Evolutionary conservation across 2,888 invertebrate genomes (phyloP).

Genomic region (Drosophila dives): DNA sequence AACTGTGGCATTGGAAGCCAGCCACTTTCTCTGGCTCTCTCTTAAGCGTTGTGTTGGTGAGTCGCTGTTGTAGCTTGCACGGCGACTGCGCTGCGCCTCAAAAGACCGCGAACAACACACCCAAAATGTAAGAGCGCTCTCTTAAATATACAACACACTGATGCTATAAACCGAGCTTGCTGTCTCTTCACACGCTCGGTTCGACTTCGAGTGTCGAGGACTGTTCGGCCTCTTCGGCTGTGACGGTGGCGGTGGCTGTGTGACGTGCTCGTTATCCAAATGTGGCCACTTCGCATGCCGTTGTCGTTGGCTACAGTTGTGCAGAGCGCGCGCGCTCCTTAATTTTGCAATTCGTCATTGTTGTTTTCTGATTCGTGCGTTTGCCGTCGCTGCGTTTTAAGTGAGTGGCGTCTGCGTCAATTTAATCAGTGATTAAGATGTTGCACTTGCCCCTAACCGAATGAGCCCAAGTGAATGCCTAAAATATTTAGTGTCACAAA

Average conservation of each 20-base stretch:
- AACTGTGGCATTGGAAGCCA: slow-evolving; percentile 73
- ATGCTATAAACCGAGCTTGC: slow-evolving; percentile 35
- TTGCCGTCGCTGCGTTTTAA: slow-evolving; percentile 35
- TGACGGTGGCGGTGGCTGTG: slow-evolving; percentile 35
- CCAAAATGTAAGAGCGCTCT: slow-evolving; percentile 56
- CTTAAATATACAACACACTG: slow-evolving; percentile 52
- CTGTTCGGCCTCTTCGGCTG: slow-evolving; percentile 24
- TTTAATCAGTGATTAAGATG: slow-evolving; percentile 61
- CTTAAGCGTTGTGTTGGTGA: slow-evolving; percentile 49
- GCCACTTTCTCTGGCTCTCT: slow-evolving; percentile 8
- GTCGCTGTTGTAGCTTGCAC: slow-evolving; percentile 20
- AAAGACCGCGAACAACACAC: slow-evolving; percentile 53
- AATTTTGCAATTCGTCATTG: slow-evolving; percentile 5
- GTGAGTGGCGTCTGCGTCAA: slow-evolving; percentile 45
- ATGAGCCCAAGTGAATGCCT: slow-evolving; percentile 53
- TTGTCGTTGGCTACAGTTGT: slow-evolving; percentile 81
- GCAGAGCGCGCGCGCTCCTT: slow-evolving; percentile 27
- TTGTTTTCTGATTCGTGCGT: slow-evolving; percentile 17
- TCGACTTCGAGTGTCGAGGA: slow-evolving; percentile 3
- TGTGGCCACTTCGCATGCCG: slow-evolving; percentile 82
- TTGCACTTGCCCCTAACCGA: slow-evolving; percentile 50
- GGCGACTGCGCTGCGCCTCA: slow-evolving; percentile 46
- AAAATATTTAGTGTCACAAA: slow-evolving; percentile 44
- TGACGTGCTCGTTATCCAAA: slow-evolving; percentile 58
- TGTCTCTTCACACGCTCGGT: slow-evolving; percentile 5